Base-by-base conservation (phyloP, 2,113 vertebrate genomes). In the Phaethon lepturus region DNA sequence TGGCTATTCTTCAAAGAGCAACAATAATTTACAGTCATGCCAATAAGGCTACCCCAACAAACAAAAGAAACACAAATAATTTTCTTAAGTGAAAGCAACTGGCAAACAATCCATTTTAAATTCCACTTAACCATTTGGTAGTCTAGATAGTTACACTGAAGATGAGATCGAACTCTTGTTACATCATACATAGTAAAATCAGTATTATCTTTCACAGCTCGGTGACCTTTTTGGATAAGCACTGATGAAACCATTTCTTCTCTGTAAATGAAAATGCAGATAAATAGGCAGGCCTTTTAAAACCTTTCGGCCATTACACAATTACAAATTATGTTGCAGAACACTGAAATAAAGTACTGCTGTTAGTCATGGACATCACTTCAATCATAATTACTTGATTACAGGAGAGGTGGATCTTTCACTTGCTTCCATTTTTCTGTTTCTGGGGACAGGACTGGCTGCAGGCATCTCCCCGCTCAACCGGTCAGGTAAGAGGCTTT, bases 401-500 rank as follows among this genome's bases (percentile, higher is more conserved):
- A 98, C 85, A 84, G 97, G 95, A 95, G 98, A 96, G 33, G 94
- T 89, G 63, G 97, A 93, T 91, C 95, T 97, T 94, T 98, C 98
- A 88, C 64, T 98, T 55, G 95, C 35, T 90, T 99, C 98, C 71
- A 75, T 79, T 91, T 97, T 98, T 90, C 97, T 98, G 94, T 88
- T 97, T 64, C 98, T 98, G 73, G 98, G 96, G 88, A 98, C 93
- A 38, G 97, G 98, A 72, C 96, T 97, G 56, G 97, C 93, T 16
- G 97, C 95, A 64, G 98, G 98, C 97, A 98, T 98, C 96, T 99
- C 99, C 56, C 98, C 98, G 13, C 98, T 99, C 91, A 99, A 86
- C 28, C 99, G 98, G 76, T 99, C 99, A 19, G 98, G 98, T 56
- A 99, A 97, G 93, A 98, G 98, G 26, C 97, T 98, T 63, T 99